A percentile compares a stretch with the other conserved stretches of the same genome.
These are phyloP conservation scores for Lepidocyrtoides sp. DNA, from an alignment of 2,888 invertebrate species.

Conservation along the genomic window DNA sequence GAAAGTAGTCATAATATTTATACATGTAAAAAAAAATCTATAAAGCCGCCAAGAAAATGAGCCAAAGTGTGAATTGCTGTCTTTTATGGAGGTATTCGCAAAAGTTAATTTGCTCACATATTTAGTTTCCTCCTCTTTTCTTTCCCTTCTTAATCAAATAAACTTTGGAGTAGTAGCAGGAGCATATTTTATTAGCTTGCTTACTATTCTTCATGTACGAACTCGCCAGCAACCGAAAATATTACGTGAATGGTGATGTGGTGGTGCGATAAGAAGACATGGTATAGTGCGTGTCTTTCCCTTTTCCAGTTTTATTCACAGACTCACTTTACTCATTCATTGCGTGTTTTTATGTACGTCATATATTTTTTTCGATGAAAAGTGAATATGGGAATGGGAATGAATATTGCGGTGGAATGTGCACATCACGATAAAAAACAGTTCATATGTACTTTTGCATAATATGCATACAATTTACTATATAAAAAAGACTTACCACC, in stretches of 20 bases:
- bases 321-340: constrained; percentile 37
- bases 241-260: background rate
- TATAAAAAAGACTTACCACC: background rate
- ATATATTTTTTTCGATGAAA: constrained; percentile 30
- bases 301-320: constrained; percentile 10
- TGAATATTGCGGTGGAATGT: constrained; percentile 14
- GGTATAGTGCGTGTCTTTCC: constrained; percentile 29
- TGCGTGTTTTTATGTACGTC: constrained; percentile 52
- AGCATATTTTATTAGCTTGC: constrained; percentile 32
- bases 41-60: background rate
- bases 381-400: constrained; percentile 4
- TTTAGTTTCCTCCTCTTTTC: background rate
- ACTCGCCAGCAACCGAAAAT: background rate
- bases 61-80: constrained; percentile 25
- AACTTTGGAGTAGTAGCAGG: background rate
- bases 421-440: constrained; percentile 18
- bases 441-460: too few relatives aligned
- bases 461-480: background rate
- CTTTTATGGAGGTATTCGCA: constrained; percentile 25
- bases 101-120: constrained; percentile 5
- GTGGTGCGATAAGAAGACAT: constrained; percentile 17
- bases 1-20: background rate
- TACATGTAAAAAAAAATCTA: constrained; percentile 13
- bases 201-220: background rate
- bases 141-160: background rate